phyloP scores from a whole-genome alignment of 2,113 vertebrate genomes.

The Bostrychus sinensis region DNA sequence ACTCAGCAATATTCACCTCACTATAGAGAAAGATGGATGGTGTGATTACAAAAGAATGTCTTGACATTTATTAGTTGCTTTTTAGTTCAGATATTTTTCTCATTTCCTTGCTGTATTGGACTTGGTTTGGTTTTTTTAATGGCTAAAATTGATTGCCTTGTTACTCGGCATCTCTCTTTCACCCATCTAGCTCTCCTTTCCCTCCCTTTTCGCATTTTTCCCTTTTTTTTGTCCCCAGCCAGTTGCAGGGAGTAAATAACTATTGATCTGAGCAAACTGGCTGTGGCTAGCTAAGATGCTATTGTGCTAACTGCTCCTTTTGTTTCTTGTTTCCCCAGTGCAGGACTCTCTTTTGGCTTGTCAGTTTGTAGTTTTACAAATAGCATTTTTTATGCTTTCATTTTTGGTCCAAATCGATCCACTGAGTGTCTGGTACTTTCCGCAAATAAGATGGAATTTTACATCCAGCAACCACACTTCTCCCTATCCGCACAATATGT shows the following conservation, averaged over 20 bases:
- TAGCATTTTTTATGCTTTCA: slow-evolving; percentile 4
- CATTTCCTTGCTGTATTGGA: slow-evolving; percentile 58
- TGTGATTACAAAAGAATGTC: slow-evolving; percentile 60
- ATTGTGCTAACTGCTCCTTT: slow-evolving; percentile 54
- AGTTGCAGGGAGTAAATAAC: slow-evolving; percentile 70
- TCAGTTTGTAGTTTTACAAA: slow-evolving; percentile 21
- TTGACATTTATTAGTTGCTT: slow-evolving; percentile 68
- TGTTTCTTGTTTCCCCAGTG: slow-evolving; percentile 29
- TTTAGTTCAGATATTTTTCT: slow-evolving; percentile 65
- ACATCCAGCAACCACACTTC: slow-evolving; percentile 2
- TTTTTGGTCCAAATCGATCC: slow-evolving; percentile 1
- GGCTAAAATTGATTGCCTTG: slow-evolving; percentile 68
- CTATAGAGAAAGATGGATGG: slow-evolving; percentile 62
- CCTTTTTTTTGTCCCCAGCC: slow-evolving; percentile 46
- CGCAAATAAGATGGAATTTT: neutral
- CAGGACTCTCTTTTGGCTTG: slow-evolving; percentile 13
- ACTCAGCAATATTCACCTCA: slow-evolving; percentile 14
- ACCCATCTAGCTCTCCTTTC: slow-evolving; percentile 34
- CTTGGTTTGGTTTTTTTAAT: slow-evolving; percentile 34
- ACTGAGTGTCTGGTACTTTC: slow-evolving; percentile 3
- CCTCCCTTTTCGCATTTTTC: slow-evolving; percentile 9
- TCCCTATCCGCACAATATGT: neutral
- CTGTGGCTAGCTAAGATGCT: slow-evolving; percentile 52
- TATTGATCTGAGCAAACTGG: slow-evolving; percentile 64
- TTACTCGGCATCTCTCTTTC: slow-evolving; percentile 63